phyloP scores from a whole-genome alignment of 1,140 invertebrate species.

The Meloidogyne chitwoodi region DNA sequence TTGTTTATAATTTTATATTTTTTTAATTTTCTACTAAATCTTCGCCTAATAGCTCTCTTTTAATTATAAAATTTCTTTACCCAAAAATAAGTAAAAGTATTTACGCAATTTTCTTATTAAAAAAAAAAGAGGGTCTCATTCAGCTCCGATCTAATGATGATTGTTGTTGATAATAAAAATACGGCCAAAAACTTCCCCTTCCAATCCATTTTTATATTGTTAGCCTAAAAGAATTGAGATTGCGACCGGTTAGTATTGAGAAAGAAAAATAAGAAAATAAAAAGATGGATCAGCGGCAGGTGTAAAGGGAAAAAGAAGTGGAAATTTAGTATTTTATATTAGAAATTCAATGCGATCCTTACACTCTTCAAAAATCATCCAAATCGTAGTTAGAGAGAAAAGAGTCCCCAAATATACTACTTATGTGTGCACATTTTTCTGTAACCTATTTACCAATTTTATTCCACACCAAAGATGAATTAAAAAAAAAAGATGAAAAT shows the following conservation, averaged over 20 bases:
- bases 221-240: background rate
- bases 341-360: background rate
- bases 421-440: background rate
- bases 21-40: too few relatives aligned
- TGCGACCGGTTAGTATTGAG: background rate
- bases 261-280: background rate
- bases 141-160: background rate
- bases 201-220: background rate
- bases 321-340: background rate
- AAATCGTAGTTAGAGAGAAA: background rate
- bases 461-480: background rate
- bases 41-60: too few relatives aligned
- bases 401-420: background rate
- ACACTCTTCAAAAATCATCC: background rate
- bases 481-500: background rate
- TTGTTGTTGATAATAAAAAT: background rate
- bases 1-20: too few relatives aligned
- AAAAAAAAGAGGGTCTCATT: too few relatives aligned
- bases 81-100: background rate
- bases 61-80: too few relatives aligned
- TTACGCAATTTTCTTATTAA: background rate
- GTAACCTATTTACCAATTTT: background rate
- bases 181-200: background rate
- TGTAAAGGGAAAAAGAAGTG: background rate
- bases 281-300: background rate